Base-by-base conservation (phyloP, 2,797 vertebrate genomes). In the Rallus crepitans region DNA sequence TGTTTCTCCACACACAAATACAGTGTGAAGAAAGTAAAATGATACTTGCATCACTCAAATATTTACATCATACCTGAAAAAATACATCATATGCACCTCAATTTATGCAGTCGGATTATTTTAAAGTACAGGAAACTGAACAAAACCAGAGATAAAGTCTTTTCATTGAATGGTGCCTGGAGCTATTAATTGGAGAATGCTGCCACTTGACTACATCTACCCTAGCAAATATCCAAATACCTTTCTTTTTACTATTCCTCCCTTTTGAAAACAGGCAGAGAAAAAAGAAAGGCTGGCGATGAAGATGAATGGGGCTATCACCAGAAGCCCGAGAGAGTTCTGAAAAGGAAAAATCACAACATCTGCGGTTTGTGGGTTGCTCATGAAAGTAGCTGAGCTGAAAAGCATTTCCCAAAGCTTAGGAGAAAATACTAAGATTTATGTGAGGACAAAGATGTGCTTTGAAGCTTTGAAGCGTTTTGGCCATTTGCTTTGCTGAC, bases 231-330 rank as follows among this genome's bases (percentile, higher is more conserved):
- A 30, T 16, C 19, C 47, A 21, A 47, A 47, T 19, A 45, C 27
- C 24, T 33, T 6, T 8, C 4, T 11, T 31, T 19, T 14, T 11
- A 53, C 16, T 11, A 53, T n/a, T 39, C 20, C 31, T 77, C 40
- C 4, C 2, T 65, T 93, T 72, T 83, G 55, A 75, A 86, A 89
- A 25, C 52, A 88, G 61, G 30, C 37, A 81, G 27, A 88, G 48
- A 59, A 89, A 65, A 86, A 72, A 7, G 2, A 65, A 89, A 71
- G 16, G 63, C 47, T 69, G n/a, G 28, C 0, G 1, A 88, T 88
- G 42, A 93, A 90, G 77, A 94, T 81, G 82, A 92, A 93, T 89
- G 56, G 28, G 40, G 31, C 48, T 69, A 94, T 88, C 85, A 88
- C 45, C 39, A 57, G 47, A 76, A 76, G 39, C 28, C 48, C 42